Evolutionary conservation across 2,113 vertebrate species (phyloP).

Genomic region (Myanophis thanlyinensis): DNA sequence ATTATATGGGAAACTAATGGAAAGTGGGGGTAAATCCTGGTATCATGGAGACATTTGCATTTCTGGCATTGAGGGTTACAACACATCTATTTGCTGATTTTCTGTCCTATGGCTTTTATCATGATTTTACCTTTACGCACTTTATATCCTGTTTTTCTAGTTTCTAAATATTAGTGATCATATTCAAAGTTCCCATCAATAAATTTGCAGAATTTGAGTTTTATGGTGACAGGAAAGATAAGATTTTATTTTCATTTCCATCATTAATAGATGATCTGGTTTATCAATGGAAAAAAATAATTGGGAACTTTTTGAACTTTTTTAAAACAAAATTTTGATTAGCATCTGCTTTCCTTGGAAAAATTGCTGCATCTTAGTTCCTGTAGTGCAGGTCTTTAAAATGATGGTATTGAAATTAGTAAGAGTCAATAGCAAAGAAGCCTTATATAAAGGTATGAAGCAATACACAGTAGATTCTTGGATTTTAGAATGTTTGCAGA

Average conservation of each 20-base stretch:
- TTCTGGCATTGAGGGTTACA: slow-evolving; percentile 9
- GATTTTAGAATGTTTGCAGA: slow-evolving; percentile 22
- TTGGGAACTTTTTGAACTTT: neutral
- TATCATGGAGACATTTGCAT: slow-evolving; percentile 9
- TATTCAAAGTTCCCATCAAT: slow-evolving; percentile 17
- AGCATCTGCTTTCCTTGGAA: slow-evolving; percentile 10
- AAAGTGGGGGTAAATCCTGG: neutral
- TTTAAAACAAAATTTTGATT: slow-evolving; percentile 19
- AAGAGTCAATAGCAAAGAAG: neutral
- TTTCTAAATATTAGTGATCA: neutral
- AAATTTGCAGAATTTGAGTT: slow-evolving; percentile 6
- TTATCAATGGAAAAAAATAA: neutral
- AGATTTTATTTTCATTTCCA: slow-evolving; percentile 19
- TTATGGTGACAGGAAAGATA: slow-evolving; percentile 29
- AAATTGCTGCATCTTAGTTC: neutral
- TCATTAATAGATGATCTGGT: slow-evolving; percentile 18
- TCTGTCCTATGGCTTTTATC: slow-evolving; percentile 21
- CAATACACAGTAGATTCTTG: neutral
- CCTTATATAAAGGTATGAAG: slow-evolving; percentile 13
- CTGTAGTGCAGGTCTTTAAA: slow-evolving; percentile 10
- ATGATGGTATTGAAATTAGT: slow-evolving; percentile 21
- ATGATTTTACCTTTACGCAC: slow-evolving; percentile 26
- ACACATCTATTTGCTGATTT: slow-evolving; percentile 21
- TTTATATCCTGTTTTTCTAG: slow-evolving; percentile 16
- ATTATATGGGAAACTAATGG: neutral